Evolutionary conservation across 2,113 vertebrate species (phyloP).

Genomic region (Galeopterus variegatus): DNA sequence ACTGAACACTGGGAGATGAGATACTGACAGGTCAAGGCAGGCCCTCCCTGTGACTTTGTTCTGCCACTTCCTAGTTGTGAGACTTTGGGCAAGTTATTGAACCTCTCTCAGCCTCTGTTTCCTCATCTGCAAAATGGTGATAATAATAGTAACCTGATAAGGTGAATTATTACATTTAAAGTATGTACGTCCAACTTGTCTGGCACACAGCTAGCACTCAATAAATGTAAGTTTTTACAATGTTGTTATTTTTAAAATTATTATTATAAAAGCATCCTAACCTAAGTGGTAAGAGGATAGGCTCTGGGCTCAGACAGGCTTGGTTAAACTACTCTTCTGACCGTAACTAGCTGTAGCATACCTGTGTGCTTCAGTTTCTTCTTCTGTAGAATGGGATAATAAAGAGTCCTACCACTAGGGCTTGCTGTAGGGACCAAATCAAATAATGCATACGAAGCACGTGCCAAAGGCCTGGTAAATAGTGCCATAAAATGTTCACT

Average conservation of each 20-base stretch:
- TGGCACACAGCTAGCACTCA: background rate
- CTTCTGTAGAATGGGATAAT: background rate
- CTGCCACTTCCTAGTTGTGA: background rate
- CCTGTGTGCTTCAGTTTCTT: background rate
- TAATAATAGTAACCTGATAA: background rate
- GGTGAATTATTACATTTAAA: background rate
- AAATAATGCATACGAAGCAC: background rate
- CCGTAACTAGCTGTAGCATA: background rate
- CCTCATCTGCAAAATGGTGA: background rate
- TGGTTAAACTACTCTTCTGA: background rate
- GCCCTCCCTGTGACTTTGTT: too few relatives aligned
- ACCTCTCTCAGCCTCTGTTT: background rate
- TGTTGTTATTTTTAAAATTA: background rate
- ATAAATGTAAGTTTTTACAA: background rate
- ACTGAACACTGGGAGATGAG: background rate
- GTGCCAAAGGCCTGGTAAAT: background rate
- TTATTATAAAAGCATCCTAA: background rate
- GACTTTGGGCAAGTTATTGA: background rate
- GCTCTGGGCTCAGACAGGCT: background rate
- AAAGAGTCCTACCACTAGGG: background rate
- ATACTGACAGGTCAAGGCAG: background rate
- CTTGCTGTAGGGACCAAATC: background rate
- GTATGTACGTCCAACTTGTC: background rate
- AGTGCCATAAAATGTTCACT: background rate
- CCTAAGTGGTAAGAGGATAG: background rate